These are phyloP conservation scores for Telmatherina bonti DNA, from an alignment of 2,797 vertebrate species.

Conservation along the genomic window DNA sequence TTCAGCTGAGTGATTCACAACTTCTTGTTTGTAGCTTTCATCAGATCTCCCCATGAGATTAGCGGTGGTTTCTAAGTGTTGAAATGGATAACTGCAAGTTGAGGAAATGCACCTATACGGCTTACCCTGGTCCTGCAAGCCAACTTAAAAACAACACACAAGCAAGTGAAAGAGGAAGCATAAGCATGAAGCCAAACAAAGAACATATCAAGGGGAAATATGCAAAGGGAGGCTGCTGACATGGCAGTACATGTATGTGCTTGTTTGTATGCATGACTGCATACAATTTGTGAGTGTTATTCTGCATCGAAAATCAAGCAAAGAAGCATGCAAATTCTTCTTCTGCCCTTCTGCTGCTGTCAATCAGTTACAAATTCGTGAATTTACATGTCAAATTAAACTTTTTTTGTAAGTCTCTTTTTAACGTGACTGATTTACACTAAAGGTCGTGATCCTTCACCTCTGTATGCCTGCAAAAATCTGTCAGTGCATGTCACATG, in stretches of 20 bases:
- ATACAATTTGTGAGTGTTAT: background rate
- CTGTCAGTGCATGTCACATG: background rate
- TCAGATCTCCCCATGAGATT: background rate
- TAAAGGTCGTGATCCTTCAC: background rate
- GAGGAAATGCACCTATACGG: background rate
- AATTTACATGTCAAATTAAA: background rate
- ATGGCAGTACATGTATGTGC: conserved; percentile 15
- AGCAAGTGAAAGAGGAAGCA: conserved; percentile 43
- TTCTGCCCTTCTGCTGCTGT: conserved; percentile 11
- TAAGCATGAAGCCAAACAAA: conserved; percentile 7
- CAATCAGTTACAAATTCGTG: conserved; percentile 4
- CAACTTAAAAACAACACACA: conserved; percentile 5
- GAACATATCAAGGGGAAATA: conserved; percentile 32
- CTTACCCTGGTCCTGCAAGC: conserved; percentile 5
- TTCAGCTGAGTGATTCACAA: background rate
- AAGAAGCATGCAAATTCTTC: conserved; percentile 16
- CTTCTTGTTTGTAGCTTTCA: background rate
- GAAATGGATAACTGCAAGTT: background rate
- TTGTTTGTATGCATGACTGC: conserved; percentile 5
- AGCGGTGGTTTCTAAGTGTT: background rate
- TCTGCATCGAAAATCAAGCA: background rate
- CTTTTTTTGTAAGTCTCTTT: background rate
- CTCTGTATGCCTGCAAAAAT: background rate
- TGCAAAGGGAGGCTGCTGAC: conserved; percentile 36
- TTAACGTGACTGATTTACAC: background rate